Percentiles rank a stretch among this genome's conserved stretches.
Evolutionary conservation across 2,888 invertebrate species (phyloP).

Genomic region (Deilephila porcellus): DNA sequence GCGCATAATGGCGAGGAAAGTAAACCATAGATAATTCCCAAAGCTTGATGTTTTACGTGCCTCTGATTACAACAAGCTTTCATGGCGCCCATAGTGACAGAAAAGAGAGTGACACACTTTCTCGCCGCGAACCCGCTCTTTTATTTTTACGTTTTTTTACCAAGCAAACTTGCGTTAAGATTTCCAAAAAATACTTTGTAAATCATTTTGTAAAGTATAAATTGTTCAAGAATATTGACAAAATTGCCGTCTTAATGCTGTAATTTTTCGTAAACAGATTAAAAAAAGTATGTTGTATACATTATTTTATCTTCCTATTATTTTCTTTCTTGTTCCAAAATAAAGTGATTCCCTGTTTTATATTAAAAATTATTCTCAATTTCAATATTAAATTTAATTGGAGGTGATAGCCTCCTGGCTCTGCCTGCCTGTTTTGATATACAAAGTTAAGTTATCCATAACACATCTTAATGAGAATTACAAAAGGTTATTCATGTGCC

Average conservation of each 20-base stretch:
- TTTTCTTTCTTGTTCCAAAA: too few relatives aligned
- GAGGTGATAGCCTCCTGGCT: too few relatives aligned
- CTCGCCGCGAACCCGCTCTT: constrained; percentile 28
- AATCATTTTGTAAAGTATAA: not conserved
- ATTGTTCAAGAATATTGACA: too few relatives aligned
- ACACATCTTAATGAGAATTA: not conserved
- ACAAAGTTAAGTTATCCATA: not conserved
- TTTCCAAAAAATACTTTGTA: constrained; percentile 1
- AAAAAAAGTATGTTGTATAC: too few relatives aligned
- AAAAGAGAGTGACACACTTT: constrained; percentile 72
- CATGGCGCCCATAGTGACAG: constrained; percentile 49
- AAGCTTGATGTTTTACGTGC: constrained; percentile 40
- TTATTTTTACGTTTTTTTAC: constrained; percentile 30
- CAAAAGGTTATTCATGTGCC: not conserved
- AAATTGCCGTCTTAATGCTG: too few relatives aligned
- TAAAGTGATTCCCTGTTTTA: too few relatives aligned
- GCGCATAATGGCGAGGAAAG: constrained; percentile 34
- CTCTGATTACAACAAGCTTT: constrained; percentile 65
- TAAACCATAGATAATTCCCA: constrained; percentile 30
- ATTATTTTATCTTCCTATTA: too few relatives aligned
- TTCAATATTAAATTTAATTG: too few relatives aligned
- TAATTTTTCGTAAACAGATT: too few relatives aligned
- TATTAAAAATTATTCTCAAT: too few relatives aligned
- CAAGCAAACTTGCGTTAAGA: not conserved
- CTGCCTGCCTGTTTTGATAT: too few relatives aligned